Conservation (phyloP, 2,888 invertebrate species). For the Drosophila tripunctata region DNA sequence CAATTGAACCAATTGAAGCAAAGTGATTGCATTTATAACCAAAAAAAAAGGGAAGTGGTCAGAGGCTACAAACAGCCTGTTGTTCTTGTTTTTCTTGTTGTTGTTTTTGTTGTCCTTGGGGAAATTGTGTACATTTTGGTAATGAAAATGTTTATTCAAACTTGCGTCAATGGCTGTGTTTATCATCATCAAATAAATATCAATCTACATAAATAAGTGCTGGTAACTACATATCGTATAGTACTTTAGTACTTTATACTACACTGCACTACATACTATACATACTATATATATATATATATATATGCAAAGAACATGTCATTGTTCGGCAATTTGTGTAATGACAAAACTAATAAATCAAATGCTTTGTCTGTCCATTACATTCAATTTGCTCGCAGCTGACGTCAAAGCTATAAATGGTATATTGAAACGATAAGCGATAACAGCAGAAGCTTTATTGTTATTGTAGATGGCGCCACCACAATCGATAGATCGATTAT, state of each 20-base stretch:
- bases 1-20: constrained; percentile 74
- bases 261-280: too few relatives aligned
- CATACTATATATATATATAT: constrained; percentile 3
- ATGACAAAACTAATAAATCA: constrained; percentile 76
- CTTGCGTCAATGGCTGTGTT: constrained; percentile 77
- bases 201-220: constrained; percentile 66
- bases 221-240: constrained; percentile 17
- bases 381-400: constrained; percentile 44
- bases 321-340: constrained; percentile 75
- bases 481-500: constrained; percentile 46
- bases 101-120: constrained; percentile 30
- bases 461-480: background rate
- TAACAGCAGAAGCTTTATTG: too few relatives aligned
- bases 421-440: background rate
- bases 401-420: constrained; percentile 31
- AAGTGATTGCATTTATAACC: constrained; percentile 53
- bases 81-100: too few relatives aligned
- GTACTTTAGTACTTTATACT: background rate
- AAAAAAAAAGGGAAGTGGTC: background rate
- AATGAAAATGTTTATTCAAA: constrained; percentile 80
- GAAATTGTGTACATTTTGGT: constrained; percentile 61
- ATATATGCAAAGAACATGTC: constrained; percentile 25
- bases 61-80: constrained; percentile 26
- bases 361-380: constrained; percentile 56
- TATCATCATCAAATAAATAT: constrained; percentile 66